These are phyloP conservation scores for Chlamydotis undulata DNA, from an alignment of 2,113 vertebrate species.

Conservation along the genomic window DNA sequence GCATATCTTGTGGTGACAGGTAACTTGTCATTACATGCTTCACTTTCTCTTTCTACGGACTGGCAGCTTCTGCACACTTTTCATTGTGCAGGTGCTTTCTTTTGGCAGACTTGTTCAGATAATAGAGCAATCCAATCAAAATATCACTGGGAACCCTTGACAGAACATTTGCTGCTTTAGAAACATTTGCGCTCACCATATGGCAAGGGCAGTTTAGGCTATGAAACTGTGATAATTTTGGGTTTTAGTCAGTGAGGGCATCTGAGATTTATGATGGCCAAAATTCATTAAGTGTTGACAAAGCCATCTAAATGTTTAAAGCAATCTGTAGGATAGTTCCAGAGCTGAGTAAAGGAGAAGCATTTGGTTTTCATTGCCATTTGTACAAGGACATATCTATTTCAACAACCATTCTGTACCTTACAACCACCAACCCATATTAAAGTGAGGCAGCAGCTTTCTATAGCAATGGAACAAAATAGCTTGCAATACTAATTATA, in stretches of 20 bases:
- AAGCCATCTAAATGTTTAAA: slow-evolving; percentile 41
- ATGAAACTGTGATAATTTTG: slow-evolving; percentile 58
- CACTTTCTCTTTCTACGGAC: neutral
- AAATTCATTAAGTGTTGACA: slow-evolving; percentile 63
- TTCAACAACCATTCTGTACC: neutral
- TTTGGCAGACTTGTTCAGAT: slow-evolving; percentile 71
- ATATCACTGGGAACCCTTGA: slow-evolving; percentile 62
- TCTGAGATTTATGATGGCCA: slow-evolving; percentile 61
- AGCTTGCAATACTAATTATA: slow-evolving; percentile 13
- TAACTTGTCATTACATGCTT: slow-evolving; percentile 35
- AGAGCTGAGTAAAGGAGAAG: slow-evolving; percentile 7
- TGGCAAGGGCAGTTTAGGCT: slow-evolving; percentile 67
- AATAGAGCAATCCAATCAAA: slow-evolving; percentile 76
- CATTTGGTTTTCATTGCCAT: neutral
- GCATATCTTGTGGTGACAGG: neutral
- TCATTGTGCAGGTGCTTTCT: slow-evolving; percentile 68
- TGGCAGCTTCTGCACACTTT: slow-evolving; percentile 43
- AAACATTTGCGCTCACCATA: slow-evolving; percentile 77
- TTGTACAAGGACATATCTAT: neutral
- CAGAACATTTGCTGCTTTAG: slow-evolving; percentile 74
- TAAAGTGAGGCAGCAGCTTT: neutral
- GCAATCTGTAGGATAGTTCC: slow-evolving; percentile 8
- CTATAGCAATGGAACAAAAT: neutral
- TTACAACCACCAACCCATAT: neutral
- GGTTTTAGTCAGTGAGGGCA: slow-evolving; percentile 41